Percentiles rank a stretch among this genome's conserved stretches.
phyloP scores from a whole-genome alignment of 2,113 vertebrate species.

The Sprattus sprattus region DNA sequence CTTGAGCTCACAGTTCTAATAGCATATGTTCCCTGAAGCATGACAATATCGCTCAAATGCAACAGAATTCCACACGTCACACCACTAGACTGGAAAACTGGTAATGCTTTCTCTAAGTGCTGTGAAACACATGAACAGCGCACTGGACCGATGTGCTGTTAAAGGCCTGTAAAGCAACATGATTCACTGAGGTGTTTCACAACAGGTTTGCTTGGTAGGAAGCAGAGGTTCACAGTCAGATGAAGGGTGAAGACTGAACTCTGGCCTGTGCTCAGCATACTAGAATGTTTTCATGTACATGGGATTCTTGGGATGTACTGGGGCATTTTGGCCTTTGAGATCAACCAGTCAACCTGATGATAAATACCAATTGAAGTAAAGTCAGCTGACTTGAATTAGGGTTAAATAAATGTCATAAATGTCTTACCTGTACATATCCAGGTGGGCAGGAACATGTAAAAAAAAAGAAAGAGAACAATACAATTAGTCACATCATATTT shows the following conservation, averaged over 20 bases:
- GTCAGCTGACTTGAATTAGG: neutral
- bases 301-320: no score
- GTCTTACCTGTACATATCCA: conserved; percentile 32
- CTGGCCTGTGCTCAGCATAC: no score
- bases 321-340: neutral
- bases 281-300: no score
- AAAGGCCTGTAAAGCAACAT: no score
- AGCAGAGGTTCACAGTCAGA: no score
- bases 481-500: neutral
- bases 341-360: neutral
- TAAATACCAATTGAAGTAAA: neutral
- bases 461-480: neutral
- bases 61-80: neutral
- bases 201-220: no score
- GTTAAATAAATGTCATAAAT: neutral
- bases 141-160: no score
- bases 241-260: no score
- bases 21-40: neutral
- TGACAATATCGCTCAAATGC: neutral
- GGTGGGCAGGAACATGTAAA: conserved; percentile 11
- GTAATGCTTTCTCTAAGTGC: neutral
- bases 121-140: no score
- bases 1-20: neutral
- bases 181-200: no score
- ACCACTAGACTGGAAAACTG: neutral